These are phyloP conservation scores for Ophiodon elongatus DNA, from an alignment of 2,113 vertebrate genomes.

Conservation along the genomic window DNA sequence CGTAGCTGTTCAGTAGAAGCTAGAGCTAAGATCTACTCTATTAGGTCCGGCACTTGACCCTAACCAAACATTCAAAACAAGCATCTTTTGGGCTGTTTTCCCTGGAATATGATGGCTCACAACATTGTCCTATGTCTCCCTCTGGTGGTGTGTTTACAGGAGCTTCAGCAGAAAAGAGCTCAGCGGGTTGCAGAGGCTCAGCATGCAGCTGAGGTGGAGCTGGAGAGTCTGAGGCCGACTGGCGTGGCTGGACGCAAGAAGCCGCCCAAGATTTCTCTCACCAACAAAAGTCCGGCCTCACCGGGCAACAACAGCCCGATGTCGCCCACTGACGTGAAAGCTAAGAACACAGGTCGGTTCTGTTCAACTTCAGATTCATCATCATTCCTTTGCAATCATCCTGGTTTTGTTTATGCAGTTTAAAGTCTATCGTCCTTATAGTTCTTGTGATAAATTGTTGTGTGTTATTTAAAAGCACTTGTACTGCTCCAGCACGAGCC, in stretches of 20 bases:
- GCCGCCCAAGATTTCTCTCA: conserved; percentile 56
- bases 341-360: conserved; percentile 87
- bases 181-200: conserved; percentile 78
- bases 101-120: not conserved
- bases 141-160: conserved; percentile 79
- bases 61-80: too few relatives aligned
- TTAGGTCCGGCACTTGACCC: not conserved
- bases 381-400: not conserved
- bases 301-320: conserved; percentile 56
- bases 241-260: conserved; percentile 77
- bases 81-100: not conserved
- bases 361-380: too few relatives aligned
- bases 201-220: conserved; percentile 71
- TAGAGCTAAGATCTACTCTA: not conserved
- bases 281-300: conserved; percentile 42
- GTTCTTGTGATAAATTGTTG: not conserved
- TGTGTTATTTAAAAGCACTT: not conserved
- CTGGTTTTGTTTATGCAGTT: not conserved
- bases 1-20: not conserved
- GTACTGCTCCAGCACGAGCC: not conserved
- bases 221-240: conserved; percentile 61
- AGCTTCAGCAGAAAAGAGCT: conserved; percentile 91
- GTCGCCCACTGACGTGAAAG: conserved; percentile 76
- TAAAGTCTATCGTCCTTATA: not conserved
- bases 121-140: conserved; percentile 26